Base-by-base conservation (phyloP, 2,888 invertebrate genomes). In the Cartodere bifasciata region DNA sequence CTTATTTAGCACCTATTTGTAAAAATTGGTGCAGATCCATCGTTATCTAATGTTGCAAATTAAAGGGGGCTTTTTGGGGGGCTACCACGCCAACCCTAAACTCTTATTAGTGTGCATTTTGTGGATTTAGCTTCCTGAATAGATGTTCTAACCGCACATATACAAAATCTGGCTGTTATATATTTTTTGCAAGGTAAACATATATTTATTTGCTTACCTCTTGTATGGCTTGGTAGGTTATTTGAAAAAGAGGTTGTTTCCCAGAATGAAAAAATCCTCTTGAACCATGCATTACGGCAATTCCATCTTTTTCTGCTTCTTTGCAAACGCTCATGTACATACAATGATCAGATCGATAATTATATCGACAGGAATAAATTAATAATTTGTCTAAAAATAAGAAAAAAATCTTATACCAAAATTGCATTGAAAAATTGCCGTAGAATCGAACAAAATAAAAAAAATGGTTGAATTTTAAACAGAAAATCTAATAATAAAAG, bases 301-400 rank as follows among this genome's bases (percentile, higher is more conserved):
- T 76, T 2, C 92, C 94, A 16, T 68, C 56, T 29, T 64, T 57
- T 36, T 79, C 72, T 0, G 52, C 54, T 12, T 45, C 40, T 27
- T 73, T 68, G 57, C 94, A 94, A 3, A 85, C 80, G 53, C 81
- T 85, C 61, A 82, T 84, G 53, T 94, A 95, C 83, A 88, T 87
- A 59, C 95, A 95, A 59, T 94, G 94, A 62, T 95, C 94, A 2
- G 91, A 80, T 28, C 94, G 75, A 61, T 83, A 94, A 60, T 95
- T 95, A 63, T 80, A 88, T 37, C 82, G 71, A 53, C 94, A 95
- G 1, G 82, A 70, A 53, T 86, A 75, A 34, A 83, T 65, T 43
- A 72, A 75, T 32, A 94, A 67, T 46, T 81, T 80, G 41, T 80
- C 82, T 72, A 57, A 47, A 66, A 55, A 22, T 29, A 39, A 32